phyloP scores from a whole-genome alignment of 2,797 vertebrate species.

The Melanotaenia trifasciata region DNA sequence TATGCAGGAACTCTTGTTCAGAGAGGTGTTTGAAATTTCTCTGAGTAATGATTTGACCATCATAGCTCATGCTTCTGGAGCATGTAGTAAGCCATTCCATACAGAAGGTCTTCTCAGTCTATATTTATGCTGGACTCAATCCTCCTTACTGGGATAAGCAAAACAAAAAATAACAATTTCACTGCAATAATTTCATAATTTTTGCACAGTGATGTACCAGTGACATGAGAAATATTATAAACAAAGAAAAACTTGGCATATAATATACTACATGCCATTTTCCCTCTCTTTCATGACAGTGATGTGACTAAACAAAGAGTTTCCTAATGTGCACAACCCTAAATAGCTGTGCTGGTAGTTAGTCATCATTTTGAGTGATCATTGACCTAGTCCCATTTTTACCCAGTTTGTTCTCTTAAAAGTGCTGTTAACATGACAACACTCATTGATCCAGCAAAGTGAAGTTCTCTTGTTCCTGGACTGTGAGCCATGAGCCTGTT shows the following conservation, averaged over 20 bases:
- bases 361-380: constrained; percentile 38
- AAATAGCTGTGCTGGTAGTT: constrained; percentile 14
- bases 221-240: not conserved
- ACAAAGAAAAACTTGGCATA: not conserved
- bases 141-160: not conserved
- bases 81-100: not conserved
- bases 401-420: constrained; percentile 26
- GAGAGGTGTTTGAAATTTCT: constrained; percentile 56
- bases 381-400: constrained; percentile 37
- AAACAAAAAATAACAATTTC: not conserved
- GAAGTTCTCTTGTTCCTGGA: constrained; percentile 38
- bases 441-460: constrained; percentile 41
- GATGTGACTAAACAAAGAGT: not conserved
- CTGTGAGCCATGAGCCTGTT: constrained; percentile 50
- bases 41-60: constrained; percentile 41
- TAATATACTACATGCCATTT: not conserved
- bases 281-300: not conserved
- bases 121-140: constrained; percentile 4
- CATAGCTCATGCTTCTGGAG: constrained; percentile 17
- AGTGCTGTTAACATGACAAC: constrained; percentile 42
- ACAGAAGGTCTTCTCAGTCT: not conserved
- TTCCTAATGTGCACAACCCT: not conserved
- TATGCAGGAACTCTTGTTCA: constrained; percentile 46
- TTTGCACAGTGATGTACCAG: not conserved
- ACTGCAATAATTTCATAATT: not conserved